phyloP scores from a whole-genome alignment of 2,888 invertebrate species.

The Lobophora halterata region DNA sequence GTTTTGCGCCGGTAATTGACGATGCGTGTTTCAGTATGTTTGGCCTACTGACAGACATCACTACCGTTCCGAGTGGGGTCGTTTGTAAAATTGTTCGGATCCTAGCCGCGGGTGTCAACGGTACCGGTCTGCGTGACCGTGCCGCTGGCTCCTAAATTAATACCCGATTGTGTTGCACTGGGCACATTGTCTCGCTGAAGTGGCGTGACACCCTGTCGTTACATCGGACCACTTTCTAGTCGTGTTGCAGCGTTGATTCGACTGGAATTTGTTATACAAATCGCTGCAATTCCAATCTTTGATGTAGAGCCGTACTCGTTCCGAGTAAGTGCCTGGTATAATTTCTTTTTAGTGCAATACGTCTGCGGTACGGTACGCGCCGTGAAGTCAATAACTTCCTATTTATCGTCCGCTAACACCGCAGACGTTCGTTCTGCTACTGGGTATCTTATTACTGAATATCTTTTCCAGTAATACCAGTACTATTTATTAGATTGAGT shows the following conservation, averaged over 20 bases:
- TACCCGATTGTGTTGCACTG: slow-evolving; percentile 59
- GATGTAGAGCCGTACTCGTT: slow-evolving; percentile 11
- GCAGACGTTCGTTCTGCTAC: slow-evolving; percentile 57
- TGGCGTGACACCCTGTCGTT: slow-evolving; percentile 65
- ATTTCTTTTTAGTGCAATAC: slow-evolving; percentile 24
- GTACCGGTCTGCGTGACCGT: slow-evolving; percentile 63
- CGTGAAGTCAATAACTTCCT: slow-evolving; percentile 55
- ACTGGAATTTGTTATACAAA: slow-evolving; percentile 46
- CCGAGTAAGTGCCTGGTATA: slow-evolving; percentile 20
- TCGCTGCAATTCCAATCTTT: slow-evolving; percentile 31
- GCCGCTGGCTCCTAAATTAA: slow-evolving; percentile 67
- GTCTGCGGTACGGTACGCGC: slow-evolving; percentile 31
- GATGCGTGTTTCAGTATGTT: slow-evolving; percentile 25
- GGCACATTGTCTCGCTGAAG: slow-evolving; percentile 51
- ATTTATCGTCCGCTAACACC: slow-evolving; percentile 56
- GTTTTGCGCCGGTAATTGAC: slow-evolving; percentile 19
- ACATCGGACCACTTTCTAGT: slow-evolving; percentile 61
- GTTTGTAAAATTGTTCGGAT: slow-evolving; percentile 59
- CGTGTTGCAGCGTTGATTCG: slow-evolving; percentile 46
- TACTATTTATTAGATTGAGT: slow-evolving; percentile 78
- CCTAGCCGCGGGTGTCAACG: slow-evolving; percentile 61
- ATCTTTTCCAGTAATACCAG: slow-evolving; percentile 62
- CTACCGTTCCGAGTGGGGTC: slow-evolving; percentile 54
- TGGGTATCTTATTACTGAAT: slow-evolving; percentile 71
- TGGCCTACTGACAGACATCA: slow-evolving; percentile 50